Conservation (phyloP, 2,888 invertebrate genomes). For the Pristionchus japonicus region DNA sequence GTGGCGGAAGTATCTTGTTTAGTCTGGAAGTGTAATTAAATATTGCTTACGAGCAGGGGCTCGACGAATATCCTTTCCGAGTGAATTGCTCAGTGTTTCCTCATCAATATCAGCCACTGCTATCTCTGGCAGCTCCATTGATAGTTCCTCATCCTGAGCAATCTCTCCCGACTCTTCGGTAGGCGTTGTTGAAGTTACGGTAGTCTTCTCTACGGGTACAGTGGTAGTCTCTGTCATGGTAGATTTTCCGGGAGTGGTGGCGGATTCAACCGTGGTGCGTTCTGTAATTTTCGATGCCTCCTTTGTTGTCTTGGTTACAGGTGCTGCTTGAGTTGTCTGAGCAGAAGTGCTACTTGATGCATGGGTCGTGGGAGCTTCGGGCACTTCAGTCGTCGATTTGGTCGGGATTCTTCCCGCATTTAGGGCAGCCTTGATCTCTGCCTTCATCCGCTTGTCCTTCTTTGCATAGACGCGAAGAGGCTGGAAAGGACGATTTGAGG, state of each 20-base stretch:
- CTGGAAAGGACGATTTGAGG: not conserved
- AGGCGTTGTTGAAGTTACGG: not conserved
- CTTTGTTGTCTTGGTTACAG: not conserved
- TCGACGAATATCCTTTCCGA: conserved; percentile 53
- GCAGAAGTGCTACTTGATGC: not conserved
- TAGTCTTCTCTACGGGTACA: not conserved
- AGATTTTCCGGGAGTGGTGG: not conserved
- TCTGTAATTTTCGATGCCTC: not conserved
- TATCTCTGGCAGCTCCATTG: not conserved
- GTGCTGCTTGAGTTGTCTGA: not conserved
- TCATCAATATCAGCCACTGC: not conserved
- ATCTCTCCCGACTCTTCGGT: not conserved
- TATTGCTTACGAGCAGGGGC: conserved; percentile 54
- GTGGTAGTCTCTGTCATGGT: not conserved
- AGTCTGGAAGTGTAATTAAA: not conserved
- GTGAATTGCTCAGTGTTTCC: conserved; percentile 38
- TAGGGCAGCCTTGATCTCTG: conserved; percentile 25
- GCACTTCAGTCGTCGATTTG: not conserved
- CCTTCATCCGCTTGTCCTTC: conserved; percentile 38
- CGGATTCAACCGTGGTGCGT: not conserved
- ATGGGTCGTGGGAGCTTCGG: not conserved
- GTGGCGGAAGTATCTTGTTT: not conserved
- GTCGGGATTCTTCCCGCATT: not conserved
- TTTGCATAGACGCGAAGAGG: conserved; percentile 38
- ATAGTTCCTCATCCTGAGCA: not conserved